A percentile compares a stretch with the other conserved stretches of the same genome.
Evolutionary conservation across 2,888 invertebrate species (phyloP).

Genomic region (Leptinotarsa haldemani): DNA sequence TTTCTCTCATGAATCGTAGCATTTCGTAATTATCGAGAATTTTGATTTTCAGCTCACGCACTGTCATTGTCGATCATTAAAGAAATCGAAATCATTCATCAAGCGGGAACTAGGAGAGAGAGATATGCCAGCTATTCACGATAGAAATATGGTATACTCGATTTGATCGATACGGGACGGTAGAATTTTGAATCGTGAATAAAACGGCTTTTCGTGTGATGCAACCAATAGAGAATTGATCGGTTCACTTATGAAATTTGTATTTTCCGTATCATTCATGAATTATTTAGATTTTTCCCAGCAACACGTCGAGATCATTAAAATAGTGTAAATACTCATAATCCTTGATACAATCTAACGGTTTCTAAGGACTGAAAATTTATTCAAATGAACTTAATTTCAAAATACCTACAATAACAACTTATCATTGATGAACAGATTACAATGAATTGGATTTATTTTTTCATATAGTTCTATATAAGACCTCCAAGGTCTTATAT

Average conservation of each 20-base stretch:
- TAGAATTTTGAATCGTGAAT: slow-evolving; percentile 3
- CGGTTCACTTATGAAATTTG: slow-evolving; percentile 6
- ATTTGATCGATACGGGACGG: background rate
- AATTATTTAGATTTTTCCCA: background rate
- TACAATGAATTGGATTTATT: too few relatives aligned
- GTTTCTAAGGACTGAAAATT: too few relatives aligned
- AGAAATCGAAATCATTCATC: slow-evolving; percentile 30
- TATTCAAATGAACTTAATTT: too few relatives aligned
- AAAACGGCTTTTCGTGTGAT: background rate
- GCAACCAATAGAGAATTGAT: background rate
- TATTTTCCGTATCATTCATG: slow-evolving; percentile 2
- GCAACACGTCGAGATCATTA: background rate
- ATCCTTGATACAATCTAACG: background rate
- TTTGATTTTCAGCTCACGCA: slow-evolving; percentile 30
- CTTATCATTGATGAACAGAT: too few relatives aligned
- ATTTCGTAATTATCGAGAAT: slow-evolving; percentile 40
- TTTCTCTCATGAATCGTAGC: slow-evolving; percentile 45
- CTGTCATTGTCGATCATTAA: slow-evolving; percentile 28
- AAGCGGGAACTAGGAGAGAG: background rate
- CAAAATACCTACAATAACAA: too few relatives aligned
- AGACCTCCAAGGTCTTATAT: too few relatives aligned
- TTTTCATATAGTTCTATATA: too few relatives aligned
- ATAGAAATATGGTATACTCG: background rate
- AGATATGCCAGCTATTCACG: slow-evolving; percentile 10
- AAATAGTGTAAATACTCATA: background rate